Percentiles rank a stretch among this genome's conserved stretches.
Evolutionary conservation across 2,113 vertebrate species (phyloP).

Genomic region (Stegastes partitus): DNA sequence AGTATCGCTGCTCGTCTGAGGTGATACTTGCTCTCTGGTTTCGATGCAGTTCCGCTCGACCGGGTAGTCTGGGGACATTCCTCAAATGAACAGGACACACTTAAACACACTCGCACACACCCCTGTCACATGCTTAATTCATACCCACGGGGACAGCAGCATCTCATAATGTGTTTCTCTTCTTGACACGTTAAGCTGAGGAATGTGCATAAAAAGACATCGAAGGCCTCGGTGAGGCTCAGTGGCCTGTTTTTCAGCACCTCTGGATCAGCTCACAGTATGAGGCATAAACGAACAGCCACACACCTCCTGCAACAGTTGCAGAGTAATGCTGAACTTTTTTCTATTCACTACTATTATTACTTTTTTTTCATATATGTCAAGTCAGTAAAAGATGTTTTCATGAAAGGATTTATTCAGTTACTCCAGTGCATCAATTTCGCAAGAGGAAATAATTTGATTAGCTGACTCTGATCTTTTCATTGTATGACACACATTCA

Average conservation of each 20-base stretch:
- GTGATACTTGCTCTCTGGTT: conserved; percentile 82
- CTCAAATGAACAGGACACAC: conserved; percentile 71
- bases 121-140: conserved; percentile 71
- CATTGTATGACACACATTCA: neutral
- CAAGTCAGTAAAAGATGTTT: neutral
- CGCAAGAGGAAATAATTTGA: neutral
- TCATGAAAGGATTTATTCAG: neutral
- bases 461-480: conserved; percentile 4
- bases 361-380: neutral
- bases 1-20: conserved; percentile 62
- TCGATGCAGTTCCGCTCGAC: conserved; percentile 78
- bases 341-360: neutral
- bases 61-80: conserved; percentile 85
- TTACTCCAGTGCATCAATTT: conserved; percentile 9
- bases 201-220: conserved; percentile 54
- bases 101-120: conserved; percentile 69
- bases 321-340: neutral
- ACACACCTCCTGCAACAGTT: conserved; percentile 19
- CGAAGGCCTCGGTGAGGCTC: conserved; percentile 18
- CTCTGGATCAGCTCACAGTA: conserved; percentile 24
- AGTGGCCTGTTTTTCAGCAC: conserved; percentile 51
- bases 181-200: conserved; percentile 61
- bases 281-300: conserved; percentile 39
- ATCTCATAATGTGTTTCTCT: conserved; percentile 62
- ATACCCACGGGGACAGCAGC: conserved; percentile 54